A percentile compares a stretch with the other conserved stretches of the same genome.
These are phyloP conservation scores for Agrilus biguttatus DNA, from an alignment of 2,888 invertebrate species.

Conservation along the genomic window DNA sequence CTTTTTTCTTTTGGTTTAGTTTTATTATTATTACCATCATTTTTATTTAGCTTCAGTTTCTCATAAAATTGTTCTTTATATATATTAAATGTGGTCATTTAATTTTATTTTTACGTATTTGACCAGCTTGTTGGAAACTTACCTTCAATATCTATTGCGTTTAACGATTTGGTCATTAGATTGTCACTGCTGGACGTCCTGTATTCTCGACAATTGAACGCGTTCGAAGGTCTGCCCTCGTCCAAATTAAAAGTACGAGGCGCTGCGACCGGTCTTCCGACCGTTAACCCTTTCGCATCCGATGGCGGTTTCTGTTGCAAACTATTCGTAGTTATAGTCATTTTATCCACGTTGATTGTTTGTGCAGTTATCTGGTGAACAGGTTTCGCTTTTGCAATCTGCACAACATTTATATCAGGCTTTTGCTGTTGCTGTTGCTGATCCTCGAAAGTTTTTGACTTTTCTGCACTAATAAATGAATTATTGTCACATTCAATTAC, in stretches of 20 bases:
- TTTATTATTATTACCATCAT: no score
- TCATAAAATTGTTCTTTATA: no score
- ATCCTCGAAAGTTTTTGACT: no score
- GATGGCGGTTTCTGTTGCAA: slow-evolving; percentile 29
- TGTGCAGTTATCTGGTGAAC: slow-evolving; percentile 32
- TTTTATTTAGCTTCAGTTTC: no score
- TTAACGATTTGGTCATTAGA: slow-evolving; percentile 18
- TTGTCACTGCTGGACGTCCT: slow-evolving; percentile 6
- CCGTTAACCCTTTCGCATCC: slow-evolving; percentile 14
- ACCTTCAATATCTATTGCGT: slow-evolving; percentile 15
- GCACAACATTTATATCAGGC: slow-evolving; percentile 8
- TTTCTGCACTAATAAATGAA: neutral
- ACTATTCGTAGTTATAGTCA: slow-evolving; percentile 31
- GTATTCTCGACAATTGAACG: slow-evolving; percentile 9
- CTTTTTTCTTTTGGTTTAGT: no score
- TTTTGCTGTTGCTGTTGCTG: neutral
- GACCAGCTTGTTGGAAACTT: no score
- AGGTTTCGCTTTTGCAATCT: slow-evolving; percentile 17
- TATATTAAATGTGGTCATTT: no score
- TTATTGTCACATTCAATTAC: slow-evolving; percentile 22
- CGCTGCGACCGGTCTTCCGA: slow-evolving; percentile 36
- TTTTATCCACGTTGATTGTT: slow-evolving; percentile 31
- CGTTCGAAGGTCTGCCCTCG: slow-evolving; percentile 12
- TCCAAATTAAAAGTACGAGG: slow-evolving; percentile 31
- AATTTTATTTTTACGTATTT: no score